Percentiles rank a stretch among this genome's conserved stretches.
Conservation (phyloP, 1,140 invertebrate genomes). For the Platorchestia sp. region DNA sequence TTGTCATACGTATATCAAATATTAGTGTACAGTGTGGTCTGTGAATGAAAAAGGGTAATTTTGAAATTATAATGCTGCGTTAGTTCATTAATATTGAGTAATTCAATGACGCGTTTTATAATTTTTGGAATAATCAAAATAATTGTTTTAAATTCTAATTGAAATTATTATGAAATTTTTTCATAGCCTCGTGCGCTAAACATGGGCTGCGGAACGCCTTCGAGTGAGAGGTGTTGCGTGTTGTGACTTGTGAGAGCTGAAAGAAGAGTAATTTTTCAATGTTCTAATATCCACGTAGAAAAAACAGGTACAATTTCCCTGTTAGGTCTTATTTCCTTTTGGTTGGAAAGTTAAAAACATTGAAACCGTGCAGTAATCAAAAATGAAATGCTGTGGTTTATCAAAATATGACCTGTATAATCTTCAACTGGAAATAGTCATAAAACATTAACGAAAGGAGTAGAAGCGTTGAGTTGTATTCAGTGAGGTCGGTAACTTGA, state of each 20-base stretch:
- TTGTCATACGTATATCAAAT: too few species aligned
- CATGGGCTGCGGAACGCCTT: neutral
- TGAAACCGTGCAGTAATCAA: neutral
- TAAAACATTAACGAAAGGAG: neutral
- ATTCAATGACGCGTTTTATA: neutral
- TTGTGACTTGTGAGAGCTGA: neutral
- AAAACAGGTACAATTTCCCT: neutral
- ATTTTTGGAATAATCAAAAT: neutral
- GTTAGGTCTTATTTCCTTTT: neutral
- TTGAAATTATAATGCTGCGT: too few species aligned
- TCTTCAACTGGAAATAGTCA: neutral
- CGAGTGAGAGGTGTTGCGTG: neutral
- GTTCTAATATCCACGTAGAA: neutral
- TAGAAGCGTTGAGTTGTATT: neutral
- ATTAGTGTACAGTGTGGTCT: too few species aligned
- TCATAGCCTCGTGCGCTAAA: neutral
- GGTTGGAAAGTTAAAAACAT: neutral
- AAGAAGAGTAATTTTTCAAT: neutral
- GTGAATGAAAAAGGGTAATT: too few species aligned
- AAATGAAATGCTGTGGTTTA: neutral
- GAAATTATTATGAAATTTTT: neutral
- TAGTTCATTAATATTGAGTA: neutral
- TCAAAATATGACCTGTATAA: neutral
- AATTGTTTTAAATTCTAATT: neutral
- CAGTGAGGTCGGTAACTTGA: neutral